Percentiles rank a stretch among this genome's conserved stretches.
Conservation (phyloP, 1,140 invertebrate genomes). For the Drosophila persimilis region DNA sequence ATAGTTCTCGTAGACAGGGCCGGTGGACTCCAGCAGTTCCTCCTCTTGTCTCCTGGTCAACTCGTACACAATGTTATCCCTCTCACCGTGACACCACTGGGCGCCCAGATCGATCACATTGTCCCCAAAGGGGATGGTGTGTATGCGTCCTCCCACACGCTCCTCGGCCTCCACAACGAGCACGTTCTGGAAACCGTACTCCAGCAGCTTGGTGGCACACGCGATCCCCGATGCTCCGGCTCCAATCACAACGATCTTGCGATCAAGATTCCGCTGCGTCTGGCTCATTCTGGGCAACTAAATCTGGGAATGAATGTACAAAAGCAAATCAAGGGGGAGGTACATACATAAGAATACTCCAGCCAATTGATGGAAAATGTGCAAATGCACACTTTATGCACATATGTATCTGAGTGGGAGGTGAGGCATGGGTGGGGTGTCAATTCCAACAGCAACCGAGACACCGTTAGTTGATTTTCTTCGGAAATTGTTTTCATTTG, state of each 20-base stretch:
- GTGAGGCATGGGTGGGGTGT: background rate
- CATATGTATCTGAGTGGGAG: background rate
- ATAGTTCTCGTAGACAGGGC: conserved; percentile 70
- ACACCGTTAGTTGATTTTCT: background rate
- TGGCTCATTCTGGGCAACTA: conserved; percentile 55
- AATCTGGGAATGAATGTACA: conserved; percentile 24
- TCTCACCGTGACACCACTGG: conserved; percentile 91
- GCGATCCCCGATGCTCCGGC: conserved; percentile 86
- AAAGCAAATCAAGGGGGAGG: too few relatives aligned
- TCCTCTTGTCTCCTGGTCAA: conserved; percentile 85
- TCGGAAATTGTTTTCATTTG: background rate
- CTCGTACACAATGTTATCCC: conserved; percentile 88
- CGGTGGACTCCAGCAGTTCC: conserved; percentile 84
- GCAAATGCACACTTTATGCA: too few relatives aligned
- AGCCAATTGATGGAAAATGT: too few relatives aligned
- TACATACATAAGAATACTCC: too few relatives aligned
- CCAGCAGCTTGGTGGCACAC: conserved; percentile 85
- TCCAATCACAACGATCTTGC: conserved; percentile 85
- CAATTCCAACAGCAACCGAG: background rate
- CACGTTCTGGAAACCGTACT: conserved; percentile 85
- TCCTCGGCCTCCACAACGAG: conserved; percentile 87
- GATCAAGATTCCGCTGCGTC: conserved; percentile 51
- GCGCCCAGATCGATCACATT: conserved; percentile 91
- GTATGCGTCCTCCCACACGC: conserved; percentile 88
- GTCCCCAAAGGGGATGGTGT: conserved; percentile 86